Evolutionary conservation across 2,797 vertebrate genomes (phyloP), one percentile per base, ranked within the genome.

Genomic region (Tauraco hartlaubi): DNA sequence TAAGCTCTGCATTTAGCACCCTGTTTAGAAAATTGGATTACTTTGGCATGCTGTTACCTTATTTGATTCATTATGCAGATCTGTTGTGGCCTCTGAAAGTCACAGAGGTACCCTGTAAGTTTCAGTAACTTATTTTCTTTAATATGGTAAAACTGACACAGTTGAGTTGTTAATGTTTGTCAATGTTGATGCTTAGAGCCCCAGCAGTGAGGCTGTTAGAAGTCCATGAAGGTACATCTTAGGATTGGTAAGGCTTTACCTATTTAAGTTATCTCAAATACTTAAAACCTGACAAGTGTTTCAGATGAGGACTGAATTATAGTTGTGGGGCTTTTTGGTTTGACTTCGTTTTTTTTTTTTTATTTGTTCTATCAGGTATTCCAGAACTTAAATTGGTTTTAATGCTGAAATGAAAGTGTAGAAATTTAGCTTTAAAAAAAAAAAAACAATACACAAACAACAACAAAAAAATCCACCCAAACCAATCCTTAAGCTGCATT

Each of bases 1-100:
- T 92, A 95, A 92, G 66, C 63, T 86, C 59, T 35, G 48, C 71
- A 48, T 25, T 93, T 96, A 91, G 84, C 81, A 48, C 83, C 2
- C 21, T 75, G 12, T 88, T 86, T 86, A 92, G 90, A 87, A 88
- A 79, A 87, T 4, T 15, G 55, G 49, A 78, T 74, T 15, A 73
- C 73, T 85, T 88, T 61, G 44, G 54, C 58, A 82, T 0, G 2
- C 52, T 88, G 23, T 77, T 92, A 52, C 33, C n/a, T 84, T 56
- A 25, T 19, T 72, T 89, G 52, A 80, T 49, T 82, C 67, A 74
- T 78, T 86, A 79, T 80, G 61, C 66, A 82, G 64, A 48, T 90
- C 33, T 66, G 46, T 26, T 54, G 15, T 55, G 39, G 52, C 29
- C 33, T 91, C 46, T 48, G 63, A 90, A 91, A 71, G 79, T 88